Base-by-base conservation (phyloP, 2,113 vertebrate genomes). In the Myrmophylax atrothorax region DNA sequence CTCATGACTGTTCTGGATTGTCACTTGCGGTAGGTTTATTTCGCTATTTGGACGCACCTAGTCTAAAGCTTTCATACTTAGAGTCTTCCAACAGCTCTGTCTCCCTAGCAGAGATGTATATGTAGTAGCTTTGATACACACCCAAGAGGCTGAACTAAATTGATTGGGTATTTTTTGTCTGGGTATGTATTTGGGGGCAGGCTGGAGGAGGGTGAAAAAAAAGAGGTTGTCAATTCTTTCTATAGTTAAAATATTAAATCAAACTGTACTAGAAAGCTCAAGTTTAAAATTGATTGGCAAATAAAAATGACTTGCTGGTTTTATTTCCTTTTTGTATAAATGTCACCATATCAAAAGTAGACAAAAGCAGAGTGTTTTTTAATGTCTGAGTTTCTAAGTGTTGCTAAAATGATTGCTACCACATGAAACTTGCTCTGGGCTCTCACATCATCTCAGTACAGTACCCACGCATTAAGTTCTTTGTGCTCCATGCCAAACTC, bases 1-100 rank as follows among this genome's bases (percentile, higher is more conserved):
- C 99, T 99, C 99, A 99, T 99, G 99, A 99, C 99, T 99, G 98
- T 99, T 98, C 99, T 99, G 99, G 99, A 99, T 98, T 99, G 98
- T 99, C 98, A 98, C 98, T 99, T 98, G 99, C 99, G 99, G 99
- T 99, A 99, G 99, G 99, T 99, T 99, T 98, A 97, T 95, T 98
- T 99, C 98, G 98, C 98, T 99, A 97, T 98, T 97, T 98, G 98
- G 99, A 99, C 97, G 93, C 98, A 98, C 97, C 98, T 98, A 98
- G 98, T 98, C 97, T 98, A 98, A 98, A 98, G 98, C 98, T 99
- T 98, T 98, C 98, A 98, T 85, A 98, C 98, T 98, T 98, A 98
- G 83, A 98, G 98, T 98, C 98, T 98, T 97, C 98, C 98, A 98
- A 98, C 96, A 98, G 97, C 98, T 98, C 98, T 98, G 97, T 97